Conservation (phyloP, 2,888 invertebrate genomes). For the Rugalucina vietnamica region DNA sequence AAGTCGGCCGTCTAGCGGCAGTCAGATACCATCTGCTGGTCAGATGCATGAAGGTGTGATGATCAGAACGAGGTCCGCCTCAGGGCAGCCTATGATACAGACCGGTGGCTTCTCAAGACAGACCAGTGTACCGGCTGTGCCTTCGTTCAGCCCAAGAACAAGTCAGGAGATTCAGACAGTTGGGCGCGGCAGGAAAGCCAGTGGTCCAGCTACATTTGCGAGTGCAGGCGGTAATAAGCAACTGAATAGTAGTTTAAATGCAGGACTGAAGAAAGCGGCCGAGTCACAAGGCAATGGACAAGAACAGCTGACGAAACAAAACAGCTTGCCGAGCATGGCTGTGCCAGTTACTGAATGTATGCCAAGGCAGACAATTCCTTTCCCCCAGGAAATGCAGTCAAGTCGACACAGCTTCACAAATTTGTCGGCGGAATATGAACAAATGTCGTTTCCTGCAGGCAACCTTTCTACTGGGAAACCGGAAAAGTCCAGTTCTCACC, state of each 20-base stretch:
- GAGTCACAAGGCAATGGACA: slow-evolving; percentile 40
- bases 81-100: neutral
- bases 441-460: slow-evolving; percentile 69
- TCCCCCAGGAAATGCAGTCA: slow-evolving; percentile 26
- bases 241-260: slow-evolving; percentile 26
- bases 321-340: slow-evolving; percentile 63
- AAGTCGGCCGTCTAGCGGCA: neutral
- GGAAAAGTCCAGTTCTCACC: slow-evolving; percentile 54
- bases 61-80: neutral
- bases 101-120: slow-evolving; percentile 41
- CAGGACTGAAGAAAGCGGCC: slow-evolving; percentile 16
- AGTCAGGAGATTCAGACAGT: slow-evolving; percentile 29
- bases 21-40: neutral
- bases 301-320: slow-evolving; percentile 60
- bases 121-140: slow-evolving; percentile 43
- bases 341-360: slow-evolving; percentile 22
- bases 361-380: neutral
- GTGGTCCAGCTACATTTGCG: slow-evolving; percentile 42
- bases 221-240: slow-evolving; percentile 2
- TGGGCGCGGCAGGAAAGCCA: slow-evolving; percentile 46
- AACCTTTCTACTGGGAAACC: slow-evolving; percentile 36
- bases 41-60: neutral
- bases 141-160: slow-evolving; percentile 23
- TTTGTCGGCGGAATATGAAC: slow-evolving; percentile 68
- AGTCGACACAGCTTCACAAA: slow-evolving; percentile 75